Evolutionary conservation across 1,140 invertebrate genomes (phyloP).

Genomic region (Propsilocerus akamusi): DNA sequence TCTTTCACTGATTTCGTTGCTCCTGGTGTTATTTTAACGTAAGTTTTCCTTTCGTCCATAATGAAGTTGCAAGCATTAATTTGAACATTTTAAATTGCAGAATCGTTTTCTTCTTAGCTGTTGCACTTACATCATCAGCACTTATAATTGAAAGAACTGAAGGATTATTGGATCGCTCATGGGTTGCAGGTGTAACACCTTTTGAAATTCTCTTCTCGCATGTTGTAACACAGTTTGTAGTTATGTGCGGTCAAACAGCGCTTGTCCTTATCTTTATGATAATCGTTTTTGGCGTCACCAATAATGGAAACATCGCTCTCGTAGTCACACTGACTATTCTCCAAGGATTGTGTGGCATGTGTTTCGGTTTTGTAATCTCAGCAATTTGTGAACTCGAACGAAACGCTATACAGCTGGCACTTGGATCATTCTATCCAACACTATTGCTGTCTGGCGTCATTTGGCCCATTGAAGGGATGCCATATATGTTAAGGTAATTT

Average conservation of each 20-base stretch:
- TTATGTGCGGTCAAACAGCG: constrained; percentile 81
- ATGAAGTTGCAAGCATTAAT: neutral
- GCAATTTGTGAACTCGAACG: constrained; percentile 80
- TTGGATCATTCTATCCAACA: constrained; percentile 89
- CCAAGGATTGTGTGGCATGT: constrained; percentile 85
- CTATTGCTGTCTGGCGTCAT: constrained; percentile 79
- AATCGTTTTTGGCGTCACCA: constrained; percentile 69
- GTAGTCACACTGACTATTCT: constrained; percentile 71
- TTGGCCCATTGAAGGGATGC: constrained; percentile 81
- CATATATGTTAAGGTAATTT: constrained; percentile 41
- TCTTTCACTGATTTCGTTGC: constrained; percentile 92
- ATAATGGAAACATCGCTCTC: constrained; percentile 63
- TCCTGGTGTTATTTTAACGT: constrained; percentile 86
- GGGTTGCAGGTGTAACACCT: constrained; percentile 73
- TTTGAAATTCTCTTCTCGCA: constrained; percentile 83
- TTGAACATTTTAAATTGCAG: constrained; percentile 28
- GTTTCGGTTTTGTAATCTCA: constrained; percentile 86
- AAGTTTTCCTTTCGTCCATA: constrained; percentile 18
- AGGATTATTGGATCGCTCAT: constrained; percentile 72
- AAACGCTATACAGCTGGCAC: constrained; percentile 81
- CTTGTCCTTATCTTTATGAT: constrained; percentile 81
- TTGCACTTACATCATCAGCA: constrained; percentile 80
- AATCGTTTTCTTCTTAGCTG: constrained; percentile 87
- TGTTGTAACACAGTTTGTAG: constrained; percentile 80
- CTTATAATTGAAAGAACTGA: constrained; percentile 74